phyloP scores from a whole-genome alignment of 2,888 invertebrate species.

The Monopis laevigella region DNA sequence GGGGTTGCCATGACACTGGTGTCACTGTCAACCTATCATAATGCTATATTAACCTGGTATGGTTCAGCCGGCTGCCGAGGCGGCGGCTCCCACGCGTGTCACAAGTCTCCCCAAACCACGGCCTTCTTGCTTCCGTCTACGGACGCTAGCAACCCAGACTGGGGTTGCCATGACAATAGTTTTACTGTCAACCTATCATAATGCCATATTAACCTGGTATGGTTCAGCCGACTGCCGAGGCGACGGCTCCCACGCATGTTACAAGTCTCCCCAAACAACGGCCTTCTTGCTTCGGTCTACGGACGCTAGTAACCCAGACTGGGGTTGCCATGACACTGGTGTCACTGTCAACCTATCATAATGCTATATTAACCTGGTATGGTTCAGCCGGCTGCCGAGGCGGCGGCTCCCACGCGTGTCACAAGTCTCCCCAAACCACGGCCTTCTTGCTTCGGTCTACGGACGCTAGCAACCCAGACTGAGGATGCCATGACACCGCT shows the following conservation, averaged over 20 bases:
- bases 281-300: conserved; percentile 86
- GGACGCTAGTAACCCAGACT: conserved; percentile 80
- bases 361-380: too few relatives aligned
- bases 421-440: conserved; percentile 81
- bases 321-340: conserved; percentile 90
- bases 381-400: too few relatives aligned
- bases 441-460: conserved; percentile 86
- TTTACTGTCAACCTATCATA: conserved; percentile 86
- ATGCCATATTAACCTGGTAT: too few relatives aligned
- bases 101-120: conserved; percentile 81
- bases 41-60: too few relatives aligned
- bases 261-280: conserved; percentile 81
- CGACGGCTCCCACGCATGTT: conserved; percentile 45
- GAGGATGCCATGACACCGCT: conserved; percentile 90
- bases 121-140: conserved; percentile 86
- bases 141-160: conserved; percentile 80
- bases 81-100: conserved; percentile 45
- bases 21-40: conserved; percentile 87
- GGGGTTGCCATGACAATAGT: conserved; percentile 90
- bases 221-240: too few relatives aligned
- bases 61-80: too few relatives aligned
- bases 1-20: conserved; percentile 90
- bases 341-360: conserved; percentile 87
- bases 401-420: conserved; percentile 45
- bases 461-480: conserved; percentile 80